Conservation (phyloP, 2,113 vertebrate genomes). For the Pteruthius melanotis region DNA sequence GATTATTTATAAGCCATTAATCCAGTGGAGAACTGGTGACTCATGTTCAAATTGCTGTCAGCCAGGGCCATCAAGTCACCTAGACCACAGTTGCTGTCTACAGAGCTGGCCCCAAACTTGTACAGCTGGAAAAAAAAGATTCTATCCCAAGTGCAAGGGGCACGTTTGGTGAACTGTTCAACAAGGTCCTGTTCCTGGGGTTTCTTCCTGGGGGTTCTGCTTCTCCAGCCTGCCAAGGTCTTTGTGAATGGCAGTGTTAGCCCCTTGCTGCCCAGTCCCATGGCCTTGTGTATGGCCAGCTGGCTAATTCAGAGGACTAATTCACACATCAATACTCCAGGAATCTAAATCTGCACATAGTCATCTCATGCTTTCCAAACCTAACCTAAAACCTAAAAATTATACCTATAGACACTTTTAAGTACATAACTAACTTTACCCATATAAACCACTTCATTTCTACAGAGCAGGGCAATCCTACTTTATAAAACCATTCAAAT, state of each 20-base stretch:
- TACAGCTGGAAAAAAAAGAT: neutral
- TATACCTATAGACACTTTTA: neutral
- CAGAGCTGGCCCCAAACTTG: neutral
- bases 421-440: neutral
- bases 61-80: neutral
- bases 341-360: neutral
- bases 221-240: neutral
- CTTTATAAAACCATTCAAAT: neutral
- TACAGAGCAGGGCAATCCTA: neutral
- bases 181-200: neutral
- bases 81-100: neutral
- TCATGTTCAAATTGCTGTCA: neutral
- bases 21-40: neutral
- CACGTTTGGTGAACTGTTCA: neutral
- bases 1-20: neutral
- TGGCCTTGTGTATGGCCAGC: neutral
- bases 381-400: neutral
- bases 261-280: neutral
- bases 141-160: neutral
- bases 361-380: neutral
- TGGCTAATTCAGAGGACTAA: neutral
- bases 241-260: neutral
- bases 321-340: neutral
- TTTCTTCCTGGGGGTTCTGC: neutral
- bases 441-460: neutral